Evolutionary conservation across 2,797 vertebrate species (phyloP).

Genomic region (Enteromius anoplus): DNA sequence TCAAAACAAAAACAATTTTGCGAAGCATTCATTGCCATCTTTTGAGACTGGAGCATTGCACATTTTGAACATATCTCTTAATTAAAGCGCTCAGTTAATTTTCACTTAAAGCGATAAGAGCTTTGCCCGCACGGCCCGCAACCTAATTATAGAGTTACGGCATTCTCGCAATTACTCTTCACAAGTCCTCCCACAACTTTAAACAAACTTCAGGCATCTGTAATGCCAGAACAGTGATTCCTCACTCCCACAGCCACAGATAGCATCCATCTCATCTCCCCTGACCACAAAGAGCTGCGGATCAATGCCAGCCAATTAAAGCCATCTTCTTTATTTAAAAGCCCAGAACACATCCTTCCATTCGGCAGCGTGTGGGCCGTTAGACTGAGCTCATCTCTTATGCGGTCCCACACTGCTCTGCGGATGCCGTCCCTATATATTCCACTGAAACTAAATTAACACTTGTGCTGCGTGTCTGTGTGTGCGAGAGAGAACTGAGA

Average conservation of each 20-base stretch:
- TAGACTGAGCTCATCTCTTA: constrained; percentile 39
- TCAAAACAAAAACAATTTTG: not conserved
- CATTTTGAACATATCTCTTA: constrained; percentile 6
- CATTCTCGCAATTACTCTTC: constrained; percentile 19
- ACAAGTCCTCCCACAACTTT: constrained; percentile 25
- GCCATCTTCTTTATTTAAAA: constrained; percentile 45
- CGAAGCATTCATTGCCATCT: not conserved
- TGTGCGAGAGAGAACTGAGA: not conserved
- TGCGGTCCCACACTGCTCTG: constrained; percentile 34
- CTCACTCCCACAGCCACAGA: constrained; percentile 36
- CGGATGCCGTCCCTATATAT: constrained; percentile 15
- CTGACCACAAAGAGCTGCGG: constrained; percentile 43
- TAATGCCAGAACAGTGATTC: constrained; percentile 14
- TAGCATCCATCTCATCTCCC: constrained; percentile 40
- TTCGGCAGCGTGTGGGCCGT: constrained; percentile 6
- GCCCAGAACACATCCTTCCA: not conserved
- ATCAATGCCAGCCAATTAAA: constrained; percentile 49
- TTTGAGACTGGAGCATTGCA: not conserved
- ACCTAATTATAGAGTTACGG: constrained; percentile 14
- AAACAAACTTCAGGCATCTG: constrained; percentile 27
- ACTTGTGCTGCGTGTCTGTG: not conserved
- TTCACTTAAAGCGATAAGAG: constrained; percentile 28
- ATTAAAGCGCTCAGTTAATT: constrained; percentile 2
- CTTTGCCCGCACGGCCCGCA: not conserved
- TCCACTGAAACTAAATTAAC: constrained; percentile 27